Base-by-base conservation (phyloP, 1,140 invertebrate species). In the Trichogramma pretiosum region DNA sequence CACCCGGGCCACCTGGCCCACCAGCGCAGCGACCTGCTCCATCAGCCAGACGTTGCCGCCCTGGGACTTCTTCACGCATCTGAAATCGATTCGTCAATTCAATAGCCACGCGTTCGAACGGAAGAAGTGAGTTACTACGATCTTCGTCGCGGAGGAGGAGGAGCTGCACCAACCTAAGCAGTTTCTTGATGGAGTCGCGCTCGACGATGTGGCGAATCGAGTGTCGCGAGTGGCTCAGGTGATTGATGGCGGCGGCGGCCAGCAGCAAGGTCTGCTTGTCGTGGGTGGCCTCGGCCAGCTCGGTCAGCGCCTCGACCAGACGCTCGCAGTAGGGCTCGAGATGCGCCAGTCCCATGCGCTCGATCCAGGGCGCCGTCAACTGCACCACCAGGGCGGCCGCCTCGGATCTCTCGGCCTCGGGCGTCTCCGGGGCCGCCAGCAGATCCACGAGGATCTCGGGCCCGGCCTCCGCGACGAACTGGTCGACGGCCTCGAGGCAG, bases 21-120 rank as follows among this genome's bases (percentile, higher is more conserved):
- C 62, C 0, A 93, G 74, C 0, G 87, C 87, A 0, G 87, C 86
- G 2, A 89, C 85, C 70, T 93, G 89, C 62, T 93, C 89, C 77
- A 70, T 70, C 14, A 70, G 32, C 57, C 64, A 67, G 4, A 72
- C 59, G 35, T 63, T 70, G 1, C 56, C 58, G 7, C 62, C 63
- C 1, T 69, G 60, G 3, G 75, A 75, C 17, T 63, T 69, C 22
- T 69, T 70, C 3, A 74, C 67, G 42, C 73, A 71, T 40, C 70
- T 64, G 48, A 39, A 49, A 14, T n/a, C 9, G 18, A n/a, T n/a
- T n/a, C n/a, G n/a, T n/a, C n/a, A n/a, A n/a, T n/a, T n/a, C n/a
- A 13, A 14, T 34, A 34, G 5, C 7, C 32, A 34, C 32, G 5
- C 24, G 14, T 14, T 5, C 11, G 14, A n/a, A 9, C 10, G 16